Evolutionary conservation across 1,140 invertebrate species (phyloP).

Genomic region (Drosophila teissieri): DNA sequence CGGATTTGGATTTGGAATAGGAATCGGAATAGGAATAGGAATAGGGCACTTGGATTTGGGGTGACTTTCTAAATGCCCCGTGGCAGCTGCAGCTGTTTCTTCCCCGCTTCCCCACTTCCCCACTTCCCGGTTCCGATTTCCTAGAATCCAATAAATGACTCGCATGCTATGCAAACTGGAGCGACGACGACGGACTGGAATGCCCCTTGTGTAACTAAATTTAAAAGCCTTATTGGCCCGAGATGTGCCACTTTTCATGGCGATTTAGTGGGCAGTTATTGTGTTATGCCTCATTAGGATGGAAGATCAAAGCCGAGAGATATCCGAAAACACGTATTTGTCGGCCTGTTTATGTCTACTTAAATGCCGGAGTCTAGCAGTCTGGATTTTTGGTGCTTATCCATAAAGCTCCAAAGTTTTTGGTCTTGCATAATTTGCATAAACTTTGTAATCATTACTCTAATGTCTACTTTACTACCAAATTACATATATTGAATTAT

Average conservation of each 20-base stretch:
- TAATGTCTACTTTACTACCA: too few relatives aligned
- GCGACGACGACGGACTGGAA: slow-evolving; percentile 29
- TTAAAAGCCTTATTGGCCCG: slow-evolving; percentile 47
- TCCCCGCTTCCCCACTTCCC: slow-evolving; percentile 11
- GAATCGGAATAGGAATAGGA: slow-evolving; percentile 20
- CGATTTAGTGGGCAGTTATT: slow-evolving; percentile 49
- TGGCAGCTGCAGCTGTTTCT: slow-evolving; percentile 53
- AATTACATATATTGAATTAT: too few relatives aligned
- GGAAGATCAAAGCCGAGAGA: slow-evolving; percentile 31
- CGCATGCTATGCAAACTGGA: slow-evolving; percentile 16
- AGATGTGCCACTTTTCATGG: slow-evolving; percentile 44
- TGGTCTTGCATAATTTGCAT: neutral
- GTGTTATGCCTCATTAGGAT: slow-evolving; percentile 40
- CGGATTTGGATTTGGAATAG: slow-evolving; percentile 39
- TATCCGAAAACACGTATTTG: slow-evolving; percentile 23
- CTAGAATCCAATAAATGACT: neutral
- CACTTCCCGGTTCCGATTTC: slow-evolving; percentile 10
- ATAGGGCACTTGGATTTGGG: slow-evolving; percentile 44
- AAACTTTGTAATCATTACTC: too few relatives aligned
- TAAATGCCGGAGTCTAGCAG: slow-evolving; percentile 10
- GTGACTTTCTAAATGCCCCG: slow-evolving; percentile 66
- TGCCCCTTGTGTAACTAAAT: slow-evolving; percentile 53
- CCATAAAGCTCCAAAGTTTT: neutral
- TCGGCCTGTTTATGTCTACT: neutral
- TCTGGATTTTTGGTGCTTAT: neutral